Evolutionary conservation across 2,888 invertebrate species (phyloP).

Genomic region (Tuta absoluta): DNA sequence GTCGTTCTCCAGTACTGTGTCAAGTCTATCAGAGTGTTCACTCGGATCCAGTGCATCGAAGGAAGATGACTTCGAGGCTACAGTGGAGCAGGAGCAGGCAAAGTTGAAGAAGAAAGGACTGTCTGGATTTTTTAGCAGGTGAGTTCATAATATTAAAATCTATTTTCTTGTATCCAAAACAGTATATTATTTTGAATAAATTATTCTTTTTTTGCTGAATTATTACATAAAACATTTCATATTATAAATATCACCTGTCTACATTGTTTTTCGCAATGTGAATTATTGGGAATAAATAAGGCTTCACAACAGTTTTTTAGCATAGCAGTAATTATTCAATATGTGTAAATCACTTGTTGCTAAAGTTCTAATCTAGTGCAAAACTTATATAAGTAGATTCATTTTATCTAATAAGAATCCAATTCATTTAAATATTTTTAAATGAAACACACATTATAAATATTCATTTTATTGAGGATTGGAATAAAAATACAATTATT

Average conservation of each 20-base stretch:
- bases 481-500: background rate
- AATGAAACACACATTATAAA: background rate
- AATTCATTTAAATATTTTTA: background rate
- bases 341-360: too few relatives aligned
- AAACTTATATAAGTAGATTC: too few relatives aligned
- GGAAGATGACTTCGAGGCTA: slow-evolving; percentile 66
- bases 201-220: too few relatives aligned
- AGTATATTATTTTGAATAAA: too few relatives aligned
- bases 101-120: slow-evolving; percentile 83
- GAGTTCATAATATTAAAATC: slow-evolving; percentile 39
- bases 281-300: too few relatives aligned
- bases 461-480: slow-evolving; percentile 5
- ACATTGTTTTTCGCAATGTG: too few relatives aligned
- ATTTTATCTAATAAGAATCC: background rate
- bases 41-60: slow-evolving; percentile 82
- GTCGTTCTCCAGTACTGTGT: slow-evolving; percentile 85
- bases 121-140: slow-evolving; percentile 84
- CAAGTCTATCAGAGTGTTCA: slow-evolving; percentile 86
- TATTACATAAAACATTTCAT: too few relatives aligned
- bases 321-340: too few relatives aligned
- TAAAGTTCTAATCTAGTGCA: background rate
- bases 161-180: background rate
- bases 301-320: too few relatives aligned
- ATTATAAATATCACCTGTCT: too few relatives aligned
- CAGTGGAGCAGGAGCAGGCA: slow-evolving; percentile 57